Evolutionary conservation across 2,113 vertebrate genomes (phyloP), one percentile per base, ranked within the genome.

Genomic region (Ramphastos sulfuratus): DNA sequence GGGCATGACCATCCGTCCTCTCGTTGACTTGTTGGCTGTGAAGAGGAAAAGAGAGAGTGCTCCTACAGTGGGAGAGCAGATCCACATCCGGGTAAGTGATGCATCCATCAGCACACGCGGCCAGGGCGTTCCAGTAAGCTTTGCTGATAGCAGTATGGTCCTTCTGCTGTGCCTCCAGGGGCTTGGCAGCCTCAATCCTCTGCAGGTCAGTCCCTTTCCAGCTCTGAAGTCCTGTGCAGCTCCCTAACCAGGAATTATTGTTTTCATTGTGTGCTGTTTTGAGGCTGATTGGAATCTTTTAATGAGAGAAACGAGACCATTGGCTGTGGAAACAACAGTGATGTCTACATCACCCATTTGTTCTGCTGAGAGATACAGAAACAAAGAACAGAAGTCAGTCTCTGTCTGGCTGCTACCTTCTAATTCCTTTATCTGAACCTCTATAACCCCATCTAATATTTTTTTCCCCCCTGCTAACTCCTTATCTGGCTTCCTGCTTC

Each of bases 1-100:
- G 98, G 98, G 98, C 54, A 98, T 98, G 98, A 98, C 98, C 63
- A 98, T 98, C 55, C 97, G 97, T 37, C 98, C 98, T 73, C 97
- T 98, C 1, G 98, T 98, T 7, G 97, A 99, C 84, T 96, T 98
- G 56, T 33, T 98, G 93, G 97, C 98, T 82, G 98, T 98, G 67
- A 98, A 98, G 95, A 98, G 96, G 96, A 97, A 97, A 96, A 98
- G 98, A 95, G 98, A 98, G 91, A 97, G 95, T 24, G 91, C 97
- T 69, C 98, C 98, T 28, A 98, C 97, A 0, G 97, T 98, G 82
- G 98, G 98, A 39, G 98, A 98, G 87, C 98, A 98, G 96, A 98
- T 98, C 93, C 98, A 98, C 55, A 98, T 98, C 77, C 95, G 97
- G 97, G 98, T 98, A 94, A 98, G 97, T 82, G 46, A 64, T 33